Conservation (phyloP, 2,888 invertebrate genomes). For the Lasius fuliginosus region DNA sequence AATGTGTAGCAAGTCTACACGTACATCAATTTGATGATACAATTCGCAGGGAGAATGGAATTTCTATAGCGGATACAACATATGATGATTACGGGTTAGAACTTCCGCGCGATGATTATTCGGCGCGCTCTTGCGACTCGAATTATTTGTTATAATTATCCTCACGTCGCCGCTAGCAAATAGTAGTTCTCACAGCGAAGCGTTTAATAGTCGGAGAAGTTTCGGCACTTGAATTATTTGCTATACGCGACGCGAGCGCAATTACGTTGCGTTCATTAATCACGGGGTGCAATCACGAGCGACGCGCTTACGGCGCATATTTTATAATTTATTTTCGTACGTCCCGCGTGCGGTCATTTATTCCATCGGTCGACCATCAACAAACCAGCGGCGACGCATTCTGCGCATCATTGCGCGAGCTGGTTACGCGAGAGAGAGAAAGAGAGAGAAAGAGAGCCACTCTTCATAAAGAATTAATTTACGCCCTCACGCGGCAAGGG, state of each 20-base stretch:
- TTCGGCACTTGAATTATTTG: slow-evolving; percentile 57
- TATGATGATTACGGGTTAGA: neutral
- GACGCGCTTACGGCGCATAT: slow-evolving; percentile 43
- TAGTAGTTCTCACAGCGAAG: slow-evolving; percentile 19
- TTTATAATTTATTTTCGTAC: slow-evolving; percentile 54
- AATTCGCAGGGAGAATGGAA: neutral
- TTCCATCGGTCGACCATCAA: slow-evolving; percentile 31
- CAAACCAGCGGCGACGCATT: slow-evolving; percentile 23
- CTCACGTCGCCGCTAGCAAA: slow-evolving; percentile 14
- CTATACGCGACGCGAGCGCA: slow-evolving; percentile 47
- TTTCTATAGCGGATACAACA: neutral
- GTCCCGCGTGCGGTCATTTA: slow-evolving; percentile 43
- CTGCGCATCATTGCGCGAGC: slow-evolving; percentile 48
- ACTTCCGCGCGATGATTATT: slow-evolving; percentile 5
- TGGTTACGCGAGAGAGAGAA: neutral
- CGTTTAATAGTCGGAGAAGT: slow-evolving; percentile 53
- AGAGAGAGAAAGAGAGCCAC: neutral
- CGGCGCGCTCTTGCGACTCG: neutral
- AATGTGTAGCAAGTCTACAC: neutral
- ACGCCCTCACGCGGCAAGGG: slow-evolving; percentile 33
- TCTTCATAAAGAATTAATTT: slow-evolving; percentile 42
- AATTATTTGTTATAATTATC: slow-evolving; percentile 48
- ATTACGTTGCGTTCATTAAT: slow-evolving; percentile 54
- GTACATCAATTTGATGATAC: neutral
- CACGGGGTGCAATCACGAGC: slow-evolving; percentile 48